phyloP scores from a whole-genome alignment of 1,140 invertebrate genomes.

The Psilanteris sp. region DNA sequence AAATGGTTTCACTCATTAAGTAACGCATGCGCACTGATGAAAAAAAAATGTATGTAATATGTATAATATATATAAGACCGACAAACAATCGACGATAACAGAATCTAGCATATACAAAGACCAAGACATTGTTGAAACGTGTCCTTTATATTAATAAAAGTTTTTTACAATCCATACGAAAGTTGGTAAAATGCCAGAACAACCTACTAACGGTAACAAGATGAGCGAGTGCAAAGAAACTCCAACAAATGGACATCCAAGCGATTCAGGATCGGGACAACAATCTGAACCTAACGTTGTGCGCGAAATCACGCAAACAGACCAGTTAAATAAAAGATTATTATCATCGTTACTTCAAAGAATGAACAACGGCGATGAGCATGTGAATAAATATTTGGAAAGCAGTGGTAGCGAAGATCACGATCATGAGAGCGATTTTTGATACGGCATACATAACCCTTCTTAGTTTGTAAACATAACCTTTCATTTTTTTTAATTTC shows the following conservation, averaged over 20 bases:
- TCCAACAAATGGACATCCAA: slow-evolving; percentile 44
- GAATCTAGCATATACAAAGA: neutral
- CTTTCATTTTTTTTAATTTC: no score
- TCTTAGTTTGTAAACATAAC: slow-evolving; percentile 41
- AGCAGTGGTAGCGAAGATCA: slow-evolving; percentile 47
- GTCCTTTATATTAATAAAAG: neutral
- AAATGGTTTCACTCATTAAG: slow-evolving; percentile 9
- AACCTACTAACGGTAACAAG: slow-evolving; percentile 66
- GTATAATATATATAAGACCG: neutral
- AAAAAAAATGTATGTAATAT: neutral
- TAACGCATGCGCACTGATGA: slow-evolving; percentile 28
- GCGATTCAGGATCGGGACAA: neutral
- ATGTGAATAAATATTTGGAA: slow-evolving; percentile 68
- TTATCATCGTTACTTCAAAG: slow-evolving; percentile 82
- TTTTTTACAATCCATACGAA: neutral
- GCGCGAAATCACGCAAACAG: slow-evolving; percentile 82
- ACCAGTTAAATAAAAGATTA: slow-evolving; percentile 83
- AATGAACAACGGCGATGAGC: slow-evolving; percentile 77
- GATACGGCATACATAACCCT: slow-evolving; percentile 28
- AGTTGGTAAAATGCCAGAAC: slow-evolving; percentile 70
- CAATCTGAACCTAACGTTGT: slow-evolving; percentile 49
- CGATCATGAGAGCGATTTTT: slow-evolving; percentile 67
- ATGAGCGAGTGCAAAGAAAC: slow-evolving; percentile 43
- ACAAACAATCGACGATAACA: neutral
- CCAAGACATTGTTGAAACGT: neutral